Base-by-base conservation (phyloP, 2,797 vertebrate species). In the Florisuga fusca region DNA sequence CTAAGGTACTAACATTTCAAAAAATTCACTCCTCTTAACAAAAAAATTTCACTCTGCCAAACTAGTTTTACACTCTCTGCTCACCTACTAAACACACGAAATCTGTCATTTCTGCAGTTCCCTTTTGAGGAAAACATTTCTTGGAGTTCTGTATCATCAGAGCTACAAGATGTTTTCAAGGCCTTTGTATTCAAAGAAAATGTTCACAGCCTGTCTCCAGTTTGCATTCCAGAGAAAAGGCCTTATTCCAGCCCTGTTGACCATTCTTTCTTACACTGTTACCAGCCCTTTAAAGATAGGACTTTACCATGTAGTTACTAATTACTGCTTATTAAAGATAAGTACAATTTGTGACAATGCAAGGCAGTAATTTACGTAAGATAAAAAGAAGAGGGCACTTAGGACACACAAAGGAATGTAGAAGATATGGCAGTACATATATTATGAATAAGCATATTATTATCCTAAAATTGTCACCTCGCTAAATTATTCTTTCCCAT, bases 321-420 rank as follows among this genome's bases (percentile, higher is more conserved):
- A 94, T 95, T 87, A 94, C 66, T 31, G 17, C 68, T 89, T 51
- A 71, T 54, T 34, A 77, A 72, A 68, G 78, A 19, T 19, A 85
- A 89, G 53, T 23, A n/a, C 31, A 68, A 12, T 50, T 83, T 64
- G 21, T 91, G 76, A 58, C 91, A 85, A 25, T 3, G 54, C 8
- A 26, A 83, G 46, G 64, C 12, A 41, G 59, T 15, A 18, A 91
- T 67, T 91, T 46, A 41, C 16, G 12, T 8, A 36, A 54, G 59
- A 66, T 46, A 64, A 61, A 89, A 92, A 51, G 71, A 41, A 84
- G 21, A 29, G 27, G 4, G 9, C 18, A 26, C 41, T 79, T 57
- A 12, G 18, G 3, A 29, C 58, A 64, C 61, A 59, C 68, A 74
- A n/a, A 82, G 43, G 71, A 83, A 80, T 18, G 63, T 7, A 68